Conservation (phyloP, 2,113 vertebrate species). For the Neotragus pygmaeus region DNA sequence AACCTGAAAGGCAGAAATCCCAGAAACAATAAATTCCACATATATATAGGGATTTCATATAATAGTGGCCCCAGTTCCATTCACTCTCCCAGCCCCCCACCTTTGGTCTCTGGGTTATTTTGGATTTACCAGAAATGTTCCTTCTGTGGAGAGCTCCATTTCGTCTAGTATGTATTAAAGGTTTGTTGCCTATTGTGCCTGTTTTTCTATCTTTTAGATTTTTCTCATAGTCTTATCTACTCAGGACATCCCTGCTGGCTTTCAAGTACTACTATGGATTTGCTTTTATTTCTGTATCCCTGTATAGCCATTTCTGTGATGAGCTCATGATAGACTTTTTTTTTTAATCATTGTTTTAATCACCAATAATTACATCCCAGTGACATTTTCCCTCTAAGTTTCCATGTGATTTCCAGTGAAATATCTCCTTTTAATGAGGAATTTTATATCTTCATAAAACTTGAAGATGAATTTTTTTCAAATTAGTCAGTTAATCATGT, state of each 20-base stretch:
- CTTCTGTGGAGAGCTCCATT: neutral
- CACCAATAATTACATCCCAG: neutral
- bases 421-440: neutral
- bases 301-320: neutral
- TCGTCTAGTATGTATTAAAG: neutral
- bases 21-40: neutral
- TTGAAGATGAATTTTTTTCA: neutral
- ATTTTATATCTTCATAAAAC: neutral
- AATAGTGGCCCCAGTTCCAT: neutral
- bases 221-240: neutral
- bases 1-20: neutral
- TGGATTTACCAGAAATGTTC: neutral
- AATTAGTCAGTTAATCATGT: neutral
- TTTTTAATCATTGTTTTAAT: neutral
- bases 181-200: conserved; percentile 36
- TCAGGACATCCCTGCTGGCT: neutral
- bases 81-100: neutral
- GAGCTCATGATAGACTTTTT: neutral
- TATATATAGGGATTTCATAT: neutral
- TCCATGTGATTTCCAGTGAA: neutral
- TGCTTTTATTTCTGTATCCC: neutral
- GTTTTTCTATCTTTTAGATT: conserved; percentile 17
- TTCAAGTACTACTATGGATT: neutral
- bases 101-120: neutral
- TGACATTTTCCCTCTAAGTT: neutral